Conservation (phyloP, 2,888 invertebrate genomes). For the Eueremaeus valkanovi region DNA sequence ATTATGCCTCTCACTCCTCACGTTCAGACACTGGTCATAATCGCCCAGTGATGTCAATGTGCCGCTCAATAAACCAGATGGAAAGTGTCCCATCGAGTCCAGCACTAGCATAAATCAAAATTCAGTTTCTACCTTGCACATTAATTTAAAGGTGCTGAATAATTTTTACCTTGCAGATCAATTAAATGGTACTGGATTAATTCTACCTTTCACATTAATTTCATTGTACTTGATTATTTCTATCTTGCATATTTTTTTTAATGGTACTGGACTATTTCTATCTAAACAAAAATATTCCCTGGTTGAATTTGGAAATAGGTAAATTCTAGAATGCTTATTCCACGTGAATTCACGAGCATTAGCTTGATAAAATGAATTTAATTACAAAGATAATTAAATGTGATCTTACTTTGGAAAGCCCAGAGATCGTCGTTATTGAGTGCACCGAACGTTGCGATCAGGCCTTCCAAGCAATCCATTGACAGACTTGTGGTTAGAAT, state of each 20-base stretch:
- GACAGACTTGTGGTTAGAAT: slow-evolving; percentile 15
- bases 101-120: background rate
- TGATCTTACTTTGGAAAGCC: background rate
- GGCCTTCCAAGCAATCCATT: slow-evolving; percentile 1
- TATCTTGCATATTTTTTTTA: too few species aligned
- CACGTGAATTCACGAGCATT: background rate
- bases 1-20: background rate
- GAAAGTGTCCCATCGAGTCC: background rate
- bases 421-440: background rate
- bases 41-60: slow-evolving; percentile 5
- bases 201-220: background rate
- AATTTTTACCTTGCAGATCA: background rate
- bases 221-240: too few species aligned
- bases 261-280: too few species aligned
- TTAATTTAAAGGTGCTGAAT: background rate
- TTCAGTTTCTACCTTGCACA: background rate
- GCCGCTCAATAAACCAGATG: background rate
- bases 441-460: background rate
- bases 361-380: background rate
- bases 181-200: background rate
- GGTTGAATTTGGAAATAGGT: background rate
- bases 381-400: background rate
- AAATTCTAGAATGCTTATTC: background rate
- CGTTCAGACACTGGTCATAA: background rate
- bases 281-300: background rate